A percentile compares a stretch with the other conserved stretches of the same genome.
Evolutionary conservation across 2,797 vertebrate species (phyloP).

Genomic region (Pangasius macronema): DNA sequence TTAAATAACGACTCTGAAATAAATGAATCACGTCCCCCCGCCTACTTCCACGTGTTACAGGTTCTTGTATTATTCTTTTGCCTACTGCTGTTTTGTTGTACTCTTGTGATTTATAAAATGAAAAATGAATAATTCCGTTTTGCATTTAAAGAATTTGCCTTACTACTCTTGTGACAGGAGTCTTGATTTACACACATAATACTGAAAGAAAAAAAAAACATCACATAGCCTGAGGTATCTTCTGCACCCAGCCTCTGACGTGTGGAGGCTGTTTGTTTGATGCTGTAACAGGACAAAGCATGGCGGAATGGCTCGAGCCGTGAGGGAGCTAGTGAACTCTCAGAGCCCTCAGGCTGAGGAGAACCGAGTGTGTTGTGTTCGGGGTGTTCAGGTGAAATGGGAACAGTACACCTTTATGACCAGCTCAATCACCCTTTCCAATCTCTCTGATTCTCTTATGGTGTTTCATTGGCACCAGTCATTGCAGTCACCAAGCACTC

Average conservation of each 20-base stretch:
- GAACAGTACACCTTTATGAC: background rate
- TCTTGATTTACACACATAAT: background rate
- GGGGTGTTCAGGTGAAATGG: background rate
- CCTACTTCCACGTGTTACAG: background rate
- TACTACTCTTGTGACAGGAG: background rate
- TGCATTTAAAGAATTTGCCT: background rate
- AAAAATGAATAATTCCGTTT: background rate
- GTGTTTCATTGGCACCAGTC: background rate
- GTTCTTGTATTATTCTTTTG: background rate
- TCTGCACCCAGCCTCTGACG: conserved; percentile 46
- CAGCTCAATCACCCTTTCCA: background rate
- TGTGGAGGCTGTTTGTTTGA: conserved; percentile 59
- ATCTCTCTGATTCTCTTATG: background rate
- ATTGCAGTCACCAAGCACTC: background rate
- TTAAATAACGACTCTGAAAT: background rate
- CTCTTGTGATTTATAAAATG: background rate
- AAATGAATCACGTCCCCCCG: background rate
- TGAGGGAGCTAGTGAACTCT: conserved; percentile 50
- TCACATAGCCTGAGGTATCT: conserved; percentile 34
- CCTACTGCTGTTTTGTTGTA: background rate
- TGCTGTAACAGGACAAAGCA: conserved; percentile 61
- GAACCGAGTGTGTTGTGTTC: background rate
- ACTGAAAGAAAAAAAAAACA: background rate
- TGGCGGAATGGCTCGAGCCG: conserved; percentile 52
- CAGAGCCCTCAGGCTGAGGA: conserved; percentile 26